These are phyloP conservation scores for Crotophaga sulcirostris DNA, from an alignment of 2,113 vertebrate species.

Conservation along the genomic window DNA sequence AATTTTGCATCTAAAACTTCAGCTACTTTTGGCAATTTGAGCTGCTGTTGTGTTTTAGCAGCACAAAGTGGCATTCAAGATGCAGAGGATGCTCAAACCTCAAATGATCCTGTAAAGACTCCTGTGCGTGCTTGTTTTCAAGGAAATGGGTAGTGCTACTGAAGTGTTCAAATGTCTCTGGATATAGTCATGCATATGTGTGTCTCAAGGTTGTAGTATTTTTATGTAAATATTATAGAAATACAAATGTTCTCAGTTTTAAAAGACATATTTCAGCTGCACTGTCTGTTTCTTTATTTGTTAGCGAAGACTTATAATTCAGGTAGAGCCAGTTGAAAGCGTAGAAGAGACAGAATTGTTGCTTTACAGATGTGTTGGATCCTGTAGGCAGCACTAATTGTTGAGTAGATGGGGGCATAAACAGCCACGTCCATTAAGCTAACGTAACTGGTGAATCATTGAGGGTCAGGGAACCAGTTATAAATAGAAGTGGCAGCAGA, in stretches of 20 bases:
- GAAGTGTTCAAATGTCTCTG: background rate
- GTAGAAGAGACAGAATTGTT: fast-evolving
- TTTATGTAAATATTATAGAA: background rate
- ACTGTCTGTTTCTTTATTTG: background rate
- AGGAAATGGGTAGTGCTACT: background rate
- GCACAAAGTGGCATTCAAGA: background rate
- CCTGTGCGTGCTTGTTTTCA: background rate
- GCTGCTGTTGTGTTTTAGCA: background rate
- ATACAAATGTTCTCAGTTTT: background rate
- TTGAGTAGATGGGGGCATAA: background rate
- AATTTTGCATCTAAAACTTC: background rate
- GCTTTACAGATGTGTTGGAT: background rate
- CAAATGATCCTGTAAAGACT: background rate
- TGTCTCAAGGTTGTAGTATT: background rate
- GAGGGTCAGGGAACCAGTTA: background rate
- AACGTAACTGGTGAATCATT: background rate
- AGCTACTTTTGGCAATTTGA: background rate
- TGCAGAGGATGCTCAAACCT: background rate
- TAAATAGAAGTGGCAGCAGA: conserved; percentile 5
- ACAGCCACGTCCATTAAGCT: background rate
- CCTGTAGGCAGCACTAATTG: background rate
- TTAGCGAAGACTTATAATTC: background rate
- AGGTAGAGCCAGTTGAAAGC: background rate
- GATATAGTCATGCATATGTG: background rate
- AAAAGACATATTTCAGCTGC: background rate